Conservation (phyloP, 2,797 vertebrate genomes). For the Nannoperca obscura region DNA sequence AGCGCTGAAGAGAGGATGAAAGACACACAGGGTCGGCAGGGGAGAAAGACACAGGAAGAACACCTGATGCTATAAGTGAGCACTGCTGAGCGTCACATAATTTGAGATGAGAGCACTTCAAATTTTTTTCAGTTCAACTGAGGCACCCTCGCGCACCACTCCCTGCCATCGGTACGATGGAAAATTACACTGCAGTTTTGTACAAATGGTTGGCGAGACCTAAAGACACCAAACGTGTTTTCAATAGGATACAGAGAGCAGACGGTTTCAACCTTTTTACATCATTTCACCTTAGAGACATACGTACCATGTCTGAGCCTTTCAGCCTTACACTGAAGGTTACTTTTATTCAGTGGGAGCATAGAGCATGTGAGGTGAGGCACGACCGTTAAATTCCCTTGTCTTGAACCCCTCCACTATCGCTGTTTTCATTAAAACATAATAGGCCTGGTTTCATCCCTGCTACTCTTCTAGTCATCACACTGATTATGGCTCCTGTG, state of each 20-base stretch:
- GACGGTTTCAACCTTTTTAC: slow-evolving; percentile 65
- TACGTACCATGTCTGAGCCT: slow-evolving; percentile 17
- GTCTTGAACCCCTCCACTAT: slow-evolving; percentile 5
- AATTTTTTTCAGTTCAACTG: slow-evolving; percentile 30
- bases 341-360: slow-evolving; percentile 29
- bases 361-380: slow-evolving; percentile 34
- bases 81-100: slow-evolving; percentile 20
- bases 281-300: slow-evolving; percentile 59
- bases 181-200: slow-evolving; percentile 42
- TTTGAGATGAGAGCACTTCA: slow-evolving; percentile 45
- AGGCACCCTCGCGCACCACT: slow-evolving; percentile 9
- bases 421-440: slow-evolving; percentile 62
- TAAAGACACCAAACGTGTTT: slow-evolving; percentile 30
- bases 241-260: slow-evolving; percentile 7
- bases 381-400: slow-evolving; percentile 27
- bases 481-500: slow-evolving; percentile 60
- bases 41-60: slow-evolving; percentile 20
- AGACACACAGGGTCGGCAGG: slow-evolving; percentile 12
- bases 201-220: slow-evolving; percentile 29
- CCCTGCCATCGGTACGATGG: background rate
- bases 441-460: slow-evolving; percentile 44
- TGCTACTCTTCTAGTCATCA: slow-evolving; percentile 58
- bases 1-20: background rate
- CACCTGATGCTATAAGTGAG: slow-evolving; percentile 43
- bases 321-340: slow-evolving; percentile 18